Percentiles rank a stretch among this genome's conserved stretches.
phyloP scores from a whole-genome alignment of 2,113 vertebrate species.

The Hippocampus mohnikei region DNA sequence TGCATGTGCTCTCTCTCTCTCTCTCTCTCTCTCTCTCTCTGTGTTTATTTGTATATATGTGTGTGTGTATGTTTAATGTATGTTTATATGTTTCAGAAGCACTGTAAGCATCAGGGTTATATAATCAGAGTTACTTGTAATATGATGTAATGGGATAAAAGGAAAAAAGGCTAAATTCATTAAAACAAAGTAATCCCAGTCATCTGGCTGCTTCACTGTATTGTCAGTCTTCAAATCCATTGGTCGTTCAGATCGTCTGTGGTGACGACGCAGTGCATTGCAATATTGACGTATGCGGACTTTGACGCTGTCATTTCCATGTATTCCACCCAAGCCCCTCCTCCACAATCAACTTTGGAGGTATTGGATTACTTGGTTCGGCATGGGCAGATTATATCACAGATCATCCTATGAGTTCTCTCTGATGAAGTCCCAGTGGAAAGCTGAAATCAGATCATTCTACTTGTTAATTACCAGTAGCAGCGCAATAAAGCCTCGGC shows the following conservation, averaged over 20 bases:
- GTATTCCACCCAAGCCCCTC: background rate
- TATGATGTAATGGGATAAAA: too few species aligned
- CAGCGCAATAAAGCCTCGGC: slow-evolving; percentile 38
- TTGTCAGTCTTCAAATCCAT: background rate
- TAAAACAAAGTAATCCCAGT: background rate
- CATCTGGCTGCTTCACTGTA: background rate
- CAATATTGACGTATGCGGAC: background rate
- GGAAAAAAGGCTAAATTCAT: background rate
- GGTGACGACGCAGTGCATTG: background rate
- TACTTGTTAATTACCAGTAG: slow-evolving; percentile 58
- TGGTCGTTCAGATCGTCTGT: background rate
- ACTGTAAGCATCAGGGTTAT: too few species aligned
- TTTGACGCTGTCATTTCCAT: background rate
- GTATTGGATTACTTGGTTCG: slow-evolving; percentile 33
- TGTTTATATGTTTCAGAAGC: too few species aligned
- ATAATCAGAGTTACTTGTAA: too few species aligned
- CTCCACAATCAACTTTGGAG: slow-evolving; percentile 27
- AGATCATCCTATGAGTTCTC: slow-evolving; percentile 47
- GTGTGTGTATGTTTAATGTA: too few species aligned
- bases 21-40: too few species aligned
- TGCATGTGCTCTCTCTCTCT: background rate
- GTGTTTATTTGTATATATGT: too few species aligned
- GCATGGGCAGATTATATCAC: slow-evolving; percentile 40
- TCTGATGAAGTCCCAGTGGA: slow-evolving; percentile 46
- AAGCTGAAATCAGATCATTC: slow-evolving; percentile 68